phyloP scores from a whole-genome alignment of 1,140 invertebrate genomes.

The Cherax quadricarinatus region DNA sequence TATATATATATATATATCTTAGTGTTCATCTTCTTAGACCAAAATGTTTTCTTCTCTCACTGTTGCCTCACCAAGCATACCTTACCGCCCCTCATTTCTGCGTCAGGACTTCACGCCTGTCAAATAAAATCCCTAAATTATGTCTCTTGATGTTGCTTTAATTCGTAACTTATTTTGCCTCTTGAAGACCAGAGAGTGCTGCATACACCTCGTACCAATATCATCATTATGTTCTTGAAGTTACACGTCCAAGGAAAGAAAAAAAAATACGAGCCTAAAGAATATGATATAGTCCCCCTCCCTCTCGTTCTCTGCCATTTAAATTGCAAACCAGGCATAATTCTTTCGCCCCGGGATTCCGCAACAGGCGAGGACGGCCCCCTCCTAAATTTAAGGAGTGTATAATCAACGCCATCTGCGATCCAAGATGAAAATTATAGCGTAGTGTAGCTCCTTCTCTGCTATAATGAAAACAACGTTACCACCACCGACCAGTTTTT shows the following conservation, averaged over 20 bases:
- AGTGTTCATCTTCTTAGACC: neutral
- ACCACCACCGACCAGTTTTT: neutral
- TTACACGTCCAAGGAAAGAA: constrained; percentile 26
- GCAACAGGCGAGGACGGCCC: constrained; percentile 66
- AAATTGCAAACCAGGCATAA: constrained; percentile 67
- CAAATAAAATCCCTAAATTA: neutral
- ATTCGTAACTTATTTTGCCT: neutral
- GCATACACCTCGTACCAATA: neutral
- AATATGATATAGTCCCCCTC: constrained; percentile 54
- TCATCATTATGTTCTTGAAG: constrained; percentile 28
- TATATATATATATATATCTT: neutral
- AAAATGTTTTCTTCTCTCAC: neutral
- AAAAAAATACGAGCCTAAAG: constrained; percentile 33
- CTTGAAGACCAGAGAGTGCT: neutral
- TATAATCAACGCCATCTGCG: constrained; percentile 71
- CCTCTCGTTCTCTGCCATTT: constrained; percentile 42
- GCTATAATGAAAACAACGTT: constrained; percentile 3
- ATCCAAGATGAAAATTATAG: constrained; percentile 66
- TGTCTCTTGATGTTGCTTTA: neutral
- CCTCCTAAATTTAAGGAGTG: constrained; percentile 64
- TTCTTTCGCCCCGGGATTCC: constrained; percentile 61
- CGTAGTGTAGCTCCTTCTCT: constrained; percentile 30
- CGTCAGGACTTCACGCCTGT: neutral
- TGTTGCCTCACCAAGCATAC: neutral
- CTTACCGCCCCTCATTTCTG: no score